phyloP scores from a whole-genome alignment of 2,113 vertebrate genomes.

The Sinocyclocheilus grahami region DNA sequence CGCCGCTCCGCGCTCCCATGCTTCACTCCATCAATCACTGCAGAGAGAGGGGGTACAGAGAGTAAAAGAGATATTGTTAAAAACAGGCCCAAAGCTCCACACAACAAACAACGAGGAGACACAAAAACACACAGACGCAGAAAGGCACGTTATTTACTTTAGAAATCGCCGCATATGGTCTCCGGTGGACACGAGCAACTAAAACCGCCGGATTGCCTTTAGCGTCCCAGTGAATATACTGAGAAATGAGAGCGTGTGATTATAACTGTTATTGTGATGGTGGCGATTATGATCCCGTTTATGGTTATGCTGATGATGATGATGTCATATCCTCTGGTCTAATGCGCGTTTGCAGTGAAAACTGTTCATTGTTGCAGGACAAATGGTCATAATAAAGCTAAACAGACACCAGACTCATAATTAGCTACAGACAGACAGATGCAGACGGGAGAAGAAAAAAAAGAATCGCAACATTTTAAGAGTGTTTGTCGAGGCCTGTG shows the following conservation, averaged over 20 bases:
- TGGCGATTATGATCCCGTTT: slow-evolving; percentile 57
- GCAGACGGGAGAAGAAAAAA: too few relatives aligned
- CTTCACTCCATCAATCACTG: slow-evolving; percentile 80
- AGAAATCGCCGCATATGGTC: slow-evolving; percentile 44
- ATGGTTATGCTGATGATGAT: slow-evolving; percentile 17
- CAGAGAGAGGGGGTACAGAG: slow-evolving; percentile 55
- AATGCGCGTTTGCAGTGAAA: background rate
- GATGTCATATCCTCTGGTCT: slow-evolving; percentile 23
- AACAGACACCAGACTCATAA: background rate
- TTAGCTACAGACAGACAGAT: background rate
- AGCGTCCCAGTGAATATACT: slow-evolving; percentile 40
- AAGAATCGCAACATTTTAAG: too few relatives aligned
- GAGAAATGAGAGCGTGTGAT: slow-evolving; percentile 44
- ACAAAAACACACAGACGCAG: background rate
- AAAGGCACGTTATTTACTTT: too few relatives aligned
- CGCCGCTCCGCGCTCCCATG: slow-evolving; percentile 57
- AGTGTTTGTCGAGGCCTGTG: too few relatives aligned
- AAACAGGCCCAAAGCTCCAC: too few relatives aligned
- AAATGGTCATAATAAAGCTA: background rate
- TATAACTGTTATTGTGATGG: slow-evolving; percentile 60
- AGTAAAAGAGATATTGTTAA: slow-evolving; percentile 22
- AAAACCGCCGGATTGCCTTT: too few relatives aligned
- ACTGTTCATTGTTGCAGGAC: background rate
- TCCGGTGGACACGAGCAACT: background rate
- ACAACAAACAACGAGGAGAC: background rate